These are phyloP conservation scores for Drosophila erecta DNA, from an alignment of 1,140 invertebrate species.

Conservation along the genomic window DNA sequence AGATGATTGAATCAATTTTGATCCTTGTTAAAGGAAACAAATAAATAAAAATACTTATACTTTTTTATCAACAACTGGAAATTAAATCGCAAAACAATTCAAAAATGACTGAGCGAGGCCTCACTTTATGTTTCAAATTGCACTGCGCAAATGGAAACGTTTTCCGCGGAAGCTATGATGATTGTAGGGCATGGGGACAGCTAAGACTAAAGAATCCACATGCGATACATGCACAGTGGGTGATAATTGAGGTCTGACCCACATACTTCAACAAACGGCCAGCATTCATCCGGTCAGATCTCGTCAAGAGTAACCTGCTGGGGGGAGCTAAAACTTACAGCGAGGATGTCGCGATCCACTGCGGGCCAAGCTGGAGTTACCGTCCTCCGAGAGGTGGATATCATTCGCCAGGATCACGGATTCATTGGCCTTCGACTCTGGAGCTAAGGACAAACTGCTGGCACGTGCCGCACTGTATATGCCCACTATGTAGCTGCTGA, in stretches of 20 bases:
- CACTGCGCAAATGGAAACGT: slow-evolving; percentile 37
- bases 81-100: too few species aligned
- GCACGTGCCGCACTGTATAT: slow-evolving; percentile 67
- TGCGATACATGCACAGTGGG: slow-evolving; percentile 58
- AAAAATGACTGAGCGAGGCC: background rate
- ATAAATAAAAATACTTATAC: too few species aligned
- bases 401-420: slow-evolving; percentile 19
- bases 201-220: slow-evolving; percentile 75
- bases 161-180: slow-evolving; percentile 25
- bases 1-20: too few species aligned
- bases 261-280: slow-evolving; percentile 62
- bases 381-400: slow-evolving; percentile 1
- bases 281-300: slow-evolving; percentile 38
- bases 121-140: slow-evolving; percentile 5
- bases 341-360: slow-evolving; percentile 69
- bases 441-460: slow-evolving; percentile 7
- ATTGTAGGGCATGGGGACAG: slow-evolving; percentile 28
- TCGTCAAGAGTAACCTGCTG: slow-evolving; percentile 5
- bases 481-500: slow-evolving; percentile 62
- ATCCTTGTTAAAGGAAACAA: too few species aligned
- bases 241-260: slow-evolving; percentile 81
- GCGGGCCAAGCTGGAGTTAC: slow-evolving; percentile 20
- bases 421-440: slow-evolving; percentile 1
- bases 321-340: slow-evolving; percentile 53
- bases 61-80: too few species aligned